Conservation (phyloP, 1,140 invertebrate genomes). For the Lepidurus packardi region DNA sequence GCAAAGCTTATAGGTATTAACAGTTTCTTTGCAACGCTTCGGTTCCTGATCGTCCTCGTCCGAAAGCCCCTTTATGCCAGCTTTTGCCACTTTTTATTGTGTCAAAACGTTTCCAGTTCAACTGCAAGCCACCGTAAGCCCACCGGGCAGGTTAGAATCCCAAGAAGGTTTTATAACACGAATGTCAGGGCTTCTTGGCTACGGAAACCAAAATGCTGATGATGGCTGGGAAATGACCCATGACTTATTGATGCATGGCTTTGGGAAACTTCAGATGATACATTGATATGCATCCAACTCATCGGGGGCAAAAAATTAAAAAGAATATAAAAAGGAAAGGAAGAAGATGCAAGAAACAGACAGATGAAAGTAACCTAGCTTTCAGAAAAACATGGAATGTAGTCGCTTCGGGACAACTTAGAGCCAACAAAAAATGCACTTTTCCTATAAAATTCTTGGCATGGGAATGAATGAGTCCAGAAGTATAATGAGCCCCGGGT, state of each 20-base stretch:
- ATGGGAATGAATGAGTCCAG: background rate
- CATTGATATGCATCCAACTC: background rate
- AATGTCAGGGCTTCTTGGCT: background rate
- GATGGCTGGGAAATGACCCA: background rate
- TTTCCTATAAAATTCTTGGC: background rate
- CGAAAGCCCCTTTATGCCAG: background rate
- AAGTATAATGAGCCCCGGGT: background rate
- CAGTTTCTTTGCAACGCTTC: background rate
- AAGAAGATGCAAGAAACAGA: too few relatives aligned
- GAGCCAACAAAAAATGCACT: background rate
- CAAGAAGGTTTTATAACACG: background rate
- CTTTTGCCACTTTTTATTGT: background rate
- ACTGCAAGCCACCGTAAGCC: background rate
- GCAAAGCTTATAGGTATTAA: background rate
- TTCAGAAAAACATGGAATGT: too few relatives aligned
- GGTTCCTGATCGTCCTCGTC: background rate
- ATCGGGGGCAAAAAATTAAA: background rate
- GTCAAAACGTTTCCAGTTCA: background rate
- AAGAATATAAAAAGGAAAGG: too few relatives aligned
- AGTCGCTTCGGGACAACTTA: too few relatives aligned
- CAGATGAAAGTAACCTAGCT: too few relatives aligned
- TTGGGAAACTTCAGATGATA: background rate
- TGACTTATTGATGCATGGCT: slow-evolving; percentile 1
- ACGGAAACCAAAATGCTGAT: background rate
- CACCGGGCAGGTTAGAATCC: background rate